Percentiles rank a stretch among this genome's conserved stretches.
These are phyloP conservation scores for Oryctolagus cuniculus DNA, from an alignment of 2,113 vertebrate genomes.

Conservation along the genomic window mOryCun1.1 NC_091448.1:14254501-14255000, in stretches of 20 bases:
- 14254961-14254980: conserved; percentile 6
- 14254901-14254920: not conserved
- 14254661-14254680: no score
- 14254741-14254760: not conserved
- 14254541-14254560: no score
- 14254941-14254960: conserved; percentile 38
- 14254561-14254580: no score
- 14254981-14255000: conserved; percentile 6
- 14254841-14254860: not conserved
- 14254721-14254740: no score
- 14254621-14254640: no score
- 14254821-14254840: not conserved
- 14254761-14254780: not conserved
- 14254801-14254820: not conserved
- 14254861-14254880: not conserved
- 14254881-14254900: not conserved
- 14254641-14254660: no score
- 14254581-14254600: no score
- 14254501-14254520: no score
- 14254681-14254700: no score
- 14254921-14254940: not conserved
- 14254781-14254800: not conserved
- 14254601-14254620: no score
- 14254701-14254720: no score
- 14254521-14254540: no score